phyloP scores from a whole-genome alignment of 2,888 invertebrate species.

The Epirrita christyi region DNA sequence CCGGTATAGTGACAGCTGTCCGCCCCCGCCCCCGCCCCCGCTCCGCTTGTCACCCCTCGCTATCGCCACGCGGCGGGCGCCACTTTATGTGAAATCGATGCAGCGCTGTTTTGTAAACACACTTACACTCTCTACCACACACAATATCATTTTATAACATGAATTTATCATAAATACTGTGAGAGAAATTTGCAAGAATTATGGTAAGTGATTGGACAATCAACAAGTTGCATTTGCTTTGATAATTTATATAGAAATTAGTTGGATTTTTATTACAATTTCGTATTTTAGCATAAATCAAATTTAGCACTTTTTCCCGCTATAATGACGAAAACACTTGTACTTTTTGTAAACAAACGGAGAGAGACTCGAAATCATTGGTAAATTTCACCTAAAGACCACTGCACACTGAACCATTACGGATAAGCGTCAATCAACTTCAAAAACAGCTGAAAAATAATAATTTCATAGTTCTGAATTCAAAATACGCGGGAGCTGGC shows the following conservation, averaged over 20 bases:
- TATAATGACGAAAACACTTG: neutral
- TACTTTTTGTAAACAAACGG: conserved; percentile 1
- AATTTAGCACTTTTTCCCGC: neutral
- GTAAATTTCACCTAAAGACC: conserved; percentile 4
- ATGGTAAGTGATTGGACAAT: conserved; percentile 27
- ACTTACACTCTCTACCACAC: conserved; percentile 56
- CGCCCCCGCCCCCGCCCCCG: conserved; percentile 37
- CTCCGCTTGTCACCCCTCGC: conserved; percentile 36
- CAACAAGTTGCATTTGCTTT: conserved; percentile 53
- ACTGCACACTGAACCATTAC: conserved; percentile 27
- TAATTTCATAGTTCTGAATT: conserved; percentile 29
- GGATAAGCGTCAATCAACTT: no score
- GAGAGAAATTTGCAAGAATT: neutral
- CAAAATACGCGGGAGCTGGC: conserved; percentile 65
- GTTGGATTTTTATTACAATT: neutral
- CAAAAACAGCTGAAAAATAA: neutral
- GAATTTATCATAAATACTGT: conserved; percentile 1
- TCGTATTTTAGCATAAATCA: neutral
- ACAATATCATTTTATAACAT: conserved; percentile 1
- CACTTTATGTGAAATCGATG: conserved; percentile 84
- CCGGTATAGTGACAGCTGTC: conserved; percentile 25
- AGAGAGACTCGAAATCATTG: neutral
- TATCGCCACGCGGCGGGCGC: conserved; percentile 31
- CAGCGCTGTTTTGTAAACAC: conserved; percentile 81
- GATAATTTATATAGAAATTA: neutral